Evolutionary conservation across 2,888 invertebrate species (phyloP).

Genomic region (Alloplasta piceator): DNA sequence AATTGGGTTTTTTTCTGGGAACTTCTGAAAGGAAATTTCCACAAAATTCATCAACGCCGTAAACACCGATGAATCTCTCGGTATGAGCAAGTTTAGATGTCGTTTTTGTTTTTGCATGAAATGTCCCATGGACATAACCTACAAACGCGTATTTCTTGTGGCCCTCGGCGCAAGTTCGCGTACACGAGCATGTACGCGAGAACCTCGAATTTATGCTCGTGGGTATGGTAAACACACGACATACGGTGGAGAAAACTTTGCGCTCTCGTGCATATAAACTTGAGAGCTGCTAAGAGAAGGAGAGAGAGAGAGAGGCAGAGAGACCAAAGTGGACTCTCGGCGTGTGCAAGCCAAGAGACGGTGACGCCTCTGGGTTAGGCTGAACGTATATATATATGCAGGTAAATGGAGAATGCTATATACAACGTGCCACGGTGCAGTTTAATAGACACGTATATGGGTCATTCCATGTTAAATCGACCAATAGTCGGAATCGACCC

Average conservation of each 20-base stretch:
- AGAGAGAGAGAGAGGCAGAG: slow-evolving; percentile 13
- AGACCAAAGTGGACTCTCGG: slow-evolving; percentile 40
- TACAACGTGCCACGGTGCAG: slow-evolving; percentile 12
- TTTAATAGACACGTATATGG: background rate
- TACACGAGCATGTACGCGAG: slow-evolving; percentile 1
- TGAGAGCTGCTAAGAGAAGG: background rate
- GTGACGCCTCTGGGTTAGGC: slow-evolving; percentile 42
- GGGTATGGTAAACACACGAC: slow-evolving; percentile 24
- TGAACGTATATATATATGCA: slow-evolving; percentile 3
- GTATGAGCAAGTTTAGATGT: background rate
- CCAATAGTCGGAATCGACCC: too few relatives aligned
- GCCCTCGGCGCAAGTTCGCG: slow-evolving; percentile 16
- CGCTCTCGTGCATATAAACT: slow-evolving; percentile 55
- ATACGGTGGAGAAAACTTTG: slow-evolving; percentile 45
- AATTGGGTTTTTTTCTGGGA: too few relatives aligned
- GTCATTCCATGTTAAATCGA: too few relatives aligned
- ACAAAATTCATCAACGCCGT: too few relatives aligned
- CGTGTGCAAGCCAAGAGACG: slow-evolving; percentile 26
- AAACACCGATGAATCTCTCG: too few relatives aligned
- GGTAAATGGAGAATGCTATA: background rate
- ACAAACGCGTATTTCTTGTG: background rate
- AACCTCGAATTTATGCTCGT: slow-evolving; percentile 19
- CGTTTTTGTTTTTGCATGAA: background rate
- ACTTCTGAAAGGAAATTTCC: too few relatives aligned
- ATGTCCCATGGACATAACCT: background rate